Evolutionary conservation across 1,140 invertebrate species (phyloP), one percentile per base, ranked within the genome.

Genomic region (Episyrphus balteatus): DNA sequence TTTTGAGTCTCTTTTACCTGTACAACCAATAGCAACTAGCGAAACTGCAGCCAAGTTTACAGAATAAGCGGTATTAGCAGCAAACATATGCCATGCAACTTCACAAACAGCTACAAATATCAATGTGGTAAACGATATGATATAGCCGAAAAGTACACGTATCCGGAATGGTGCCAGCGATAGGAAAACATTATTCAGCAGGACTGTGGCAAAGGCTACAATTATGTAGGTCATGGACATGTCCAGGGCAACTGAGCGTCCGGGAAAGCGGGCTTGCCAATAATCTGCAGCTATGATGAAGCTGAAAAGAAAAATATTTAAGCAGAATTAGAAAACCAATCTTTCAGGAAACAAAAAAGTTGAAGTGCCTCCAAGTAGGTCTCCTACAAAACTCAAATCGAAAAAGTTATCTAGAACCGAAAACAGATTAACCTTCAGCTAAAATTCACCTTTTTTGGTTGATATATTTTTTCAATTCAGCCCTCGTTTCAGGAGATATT

Each of bases 271-370:
- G 1, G 73, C 72, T 75, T 92, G 85, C 70, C 89, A 92, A 61
- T 88, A 92, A 69, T 92, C 89, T 40, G 88, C 87, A 7, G 88
- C 87, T 63, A 89, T 88, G 50, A 92, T 87, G 64, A 92, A 92
- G 61, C 88, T 89, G 72, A 42, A 77, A n/a, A 74, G 14, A 39
- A 26, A 26, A 26, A 3, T 5, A 26, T 3, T 5, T 26, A 26
- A 26, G 3, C 3, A 26, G 21, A 26, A 26, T 26, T 5, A 26
- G 21, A 26, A 26, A n/a, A n/a, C n/a, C 21, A 26, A 26, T 5
- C n/a, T 26, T 26, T 26, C 21, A 26, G n/a, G n/a, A n/a, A n/a
- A n/a, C n/a, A n/a, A n/a, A n/a, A n/a, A n/a, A n/a, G n/a, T n/a
- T n/a, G n/a, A n/a, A n/a, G n/a, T n/a, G n/a, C n/a, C n/a, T n/a